phyloP scores from a whole-genome alignment of 2,113 vertebrate genomes.

The Urocitellus parryii region DNA sequence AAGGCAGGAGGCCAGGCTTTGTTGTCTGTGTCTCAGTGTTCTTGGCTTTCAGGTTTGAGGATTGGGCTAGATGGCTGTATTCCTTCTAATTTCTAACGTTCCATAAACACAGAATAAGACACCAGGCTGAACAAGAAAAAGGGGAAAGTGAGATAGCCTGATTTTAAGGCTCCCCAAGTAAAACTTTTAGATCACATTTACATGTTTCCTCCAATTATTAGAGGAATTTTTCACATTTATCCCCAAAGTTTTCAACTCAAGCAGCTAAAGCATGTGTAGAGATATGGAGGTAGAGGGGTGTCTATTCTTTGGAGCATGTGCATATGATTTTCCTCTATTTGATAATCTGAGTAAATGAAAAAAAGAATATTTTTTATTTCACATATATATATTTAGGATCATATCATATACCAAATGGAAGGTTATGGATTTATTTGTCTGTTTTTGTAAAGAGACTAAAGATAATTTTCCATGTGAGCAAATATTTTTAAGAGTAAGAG shows the following conservation, averaged over 20 bases:
- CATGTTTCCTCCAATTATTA: slow-evolving; percentile 1
- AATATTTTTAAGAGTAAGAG: background rate
- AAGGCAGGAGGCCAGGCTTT: background rate
- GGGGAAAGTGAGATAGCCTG: background rate
- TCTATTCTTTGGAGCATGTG: background rate
- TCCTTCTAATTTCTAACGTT: background rate
- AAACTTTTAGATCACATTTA: background rate
- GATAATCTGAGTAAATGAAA: slow-evolving; percentile 20
- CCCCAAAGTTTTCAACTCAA: background rate
- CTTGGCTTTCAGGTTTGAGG: background rate
- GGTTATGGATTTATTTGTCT: background rate
- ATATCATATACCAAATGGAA: background rate
- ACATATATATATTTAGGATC: background rate
- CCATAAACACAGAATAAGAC: background rate
- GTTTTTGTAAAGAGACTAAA: background rate
- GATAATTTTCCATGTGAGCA: background rate
- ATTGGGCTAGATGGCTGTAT: background rate
- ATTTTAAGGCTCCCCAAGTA: background rate
- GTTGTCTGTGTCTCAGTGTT: background rate
- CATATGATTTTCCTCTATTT: background rate
- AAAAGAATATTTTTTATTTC: slow-evolving; percentile 34
- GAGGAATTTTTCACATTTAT: slow-evolving; percentile 24
- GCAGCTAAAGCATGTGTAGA: background rate
- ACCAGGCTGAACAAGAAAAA: background rate
- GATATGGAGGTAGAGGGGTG: background rate